Base-by-base conservation (phyloP, 2,797 vertebrate genomes). In the Coregonus suidteri region DNA sequence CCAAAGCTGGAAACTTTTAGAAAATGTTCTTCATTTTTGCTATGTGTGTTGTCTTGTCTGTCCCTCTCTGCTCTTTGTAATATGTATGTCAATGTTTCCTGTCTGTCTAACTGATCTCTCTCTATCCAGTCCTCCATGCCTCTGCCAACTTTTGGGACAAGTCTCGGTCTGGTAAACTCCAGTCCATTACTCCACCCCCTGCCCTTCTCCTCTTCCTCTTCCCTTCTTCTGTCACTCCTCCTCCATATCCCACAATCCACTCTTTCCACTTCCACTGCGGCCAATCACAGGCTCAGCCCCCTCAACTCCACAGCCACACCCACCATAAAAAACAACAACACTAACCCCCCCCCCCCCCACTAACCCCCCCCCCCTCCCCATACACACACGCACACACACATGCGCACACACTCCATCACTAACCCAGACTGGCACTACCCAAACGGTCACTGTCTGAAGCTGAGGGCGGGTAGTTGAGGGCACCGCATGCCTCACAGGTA, bases 121-220 rank as follows among this genome's bases (percentile, higher is more conserved):
- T 94, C 85, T 92, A 84, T 91, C 88, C 88, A 94, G 94, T 93
- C 88, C 82, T 85, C 87, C 90, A 84, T 89, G 90, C 88, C 73
- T 89, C 84, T 64, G 85, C 81, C 90, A 92, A 83, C 91, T 91
- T 93, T 92, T 91, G 90, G 91, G 92, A 95, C 78, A 81, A 92
- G 74, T 89, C 92, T 88, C 85, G 56, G 92, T 93, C 91, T 93
- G 95, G 95, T 95, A 95, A 95, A 93, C 91, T 87, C 80, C 87
- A 91, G 91, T 88, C 92, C 91, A 85, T 91, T 82, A 78, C 71
- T 75, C 83, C 85, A 75, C 54, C 30, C 82, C 51, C 65, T 65
- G 41, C 41, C 41, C 37, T 20, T 77, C 75, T 65, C 64, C 54
- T 56, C 30, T 81, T 76, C 75, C 84, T 73, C 77, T 73, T 78